Conservation (phyloP, 2,797 vertebrate species). For the Nothura maculosa region DNA sequence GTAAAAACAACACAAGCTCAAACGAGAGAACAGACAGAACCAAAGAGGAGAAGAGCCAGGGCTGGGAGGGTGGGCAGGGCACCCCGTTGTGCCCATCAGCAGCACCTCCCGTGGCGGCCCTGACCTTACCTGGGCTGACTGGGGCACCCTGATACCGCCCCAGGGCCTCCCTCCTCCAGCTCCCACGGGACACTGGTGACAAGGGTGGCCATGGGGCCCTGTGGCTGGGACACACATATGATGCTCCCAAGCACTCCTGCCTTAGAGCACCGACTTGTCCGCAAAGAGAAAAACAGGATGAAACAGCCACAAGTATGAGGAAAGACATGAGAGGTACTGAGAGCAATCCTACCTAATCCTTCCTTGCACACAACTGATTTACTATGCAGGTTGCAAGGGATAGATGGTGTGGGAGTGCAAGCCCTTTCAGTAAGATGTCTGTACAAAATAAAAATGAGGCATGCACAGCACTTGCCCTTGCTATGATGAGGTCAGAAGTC, state of each 20-base stretch:
- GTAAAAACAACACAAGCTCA: conserved; percentile 29
- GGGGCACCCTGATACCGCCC: not conserved
- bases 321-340: not conserved
- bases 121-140: not conserved
- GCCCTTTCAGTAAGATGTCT: not conserved
- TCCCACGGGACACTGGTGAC: not conserved
- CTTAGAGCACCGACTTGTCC: not conserved
- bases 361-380: not conserved
- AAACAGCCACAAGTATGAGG: not conserved
- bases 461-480: not conserved
- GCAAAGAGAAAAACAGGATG: not conserved
- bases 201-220: accelerated
- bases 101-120: not conserved
- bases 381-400: not conserved
- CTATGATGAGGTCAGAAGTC: conserved; percentile 6
- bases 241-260: not conserved
- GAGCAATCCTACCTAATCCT: not conserved
- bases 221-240: not conserved
- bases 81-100: not conserved
- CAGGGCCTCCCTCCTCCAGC: too few relatives aligned
- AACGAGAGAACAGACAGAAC: not conserved
- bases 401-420: not conserved
- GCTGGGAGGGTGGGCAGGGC: not conserved
- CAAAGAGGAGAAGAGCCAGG: conserved; percentile 2
- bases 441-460: conserved; percentile 20